A percentile compares a stretch with the other conserved stretches of the same genome.
Conservation (phyloP, 1,140 invertebrate genomes). For the Neodiprion fabricii region DNA sequence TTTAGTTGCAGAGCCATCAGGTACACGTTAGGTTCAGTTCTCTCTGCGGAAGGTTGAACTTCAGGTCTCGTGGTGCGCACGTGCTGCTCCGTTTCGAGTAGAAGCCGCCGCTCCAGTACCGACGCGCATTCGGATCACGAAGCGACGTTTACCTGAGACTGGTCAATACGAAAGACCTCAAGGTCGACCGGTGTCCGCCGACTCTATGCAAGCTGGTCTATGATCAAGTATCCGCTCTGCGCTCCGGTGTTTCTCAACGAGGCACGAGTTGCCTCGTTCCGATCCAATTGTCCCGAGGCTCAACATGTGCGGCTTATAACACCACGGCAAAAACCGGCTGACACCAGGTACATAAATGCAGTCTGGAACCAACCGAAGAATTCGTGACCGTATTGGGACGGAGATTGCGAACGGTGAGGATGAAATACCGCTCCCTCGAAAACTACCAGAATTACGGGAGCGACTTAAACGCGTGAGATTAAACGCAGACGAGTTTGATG, state of each 20-base stretch:
- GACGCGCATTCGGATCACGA: neutral
- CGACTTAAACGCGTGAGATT: too few species aligned
- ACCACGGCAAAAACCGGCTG: neutral
- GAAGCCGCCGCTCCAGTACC: too few species aligned
- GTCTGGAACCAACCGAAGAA: neutral
- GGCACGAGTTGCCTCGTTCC: neutral
- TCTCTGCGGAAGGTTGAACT: too few species aligned
- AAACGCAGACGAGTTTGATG: too few species aligned
- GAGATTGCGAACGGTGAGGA: neutral
- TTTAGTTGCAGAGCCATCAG: too few species aligned
- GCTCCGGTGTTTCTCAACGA: neutral
- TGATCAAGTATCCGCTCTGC: too few species aligned
- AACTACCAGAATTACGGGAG: neutral
- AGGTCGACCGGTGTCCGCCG: neutral
- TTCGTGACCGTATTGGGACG: neutral
- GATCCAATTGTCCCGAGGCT: neutral
- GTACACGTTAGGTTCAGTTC: too few species aligned
- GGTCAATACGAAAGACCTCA: neutral
- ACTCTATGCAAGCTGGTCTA: neutral
- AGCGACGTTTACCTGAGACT: conserved; percentile 2
- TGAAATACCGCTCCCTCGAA: neutral
- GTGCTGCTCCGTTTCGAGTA: too few species aligned
- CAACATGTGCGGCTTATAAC: neutral
- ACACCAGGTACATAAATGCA: neutral
- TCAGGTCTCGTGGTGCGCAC: too few species aligned